A percentile compares a stretch with the other conserved stretches of the same genome.
These are phyloP conservation scores for Xiphophorus birchmanni DNA, from an alignment of 2,797 vertebrate genomes.

Conservation along the genomic window DNA sequence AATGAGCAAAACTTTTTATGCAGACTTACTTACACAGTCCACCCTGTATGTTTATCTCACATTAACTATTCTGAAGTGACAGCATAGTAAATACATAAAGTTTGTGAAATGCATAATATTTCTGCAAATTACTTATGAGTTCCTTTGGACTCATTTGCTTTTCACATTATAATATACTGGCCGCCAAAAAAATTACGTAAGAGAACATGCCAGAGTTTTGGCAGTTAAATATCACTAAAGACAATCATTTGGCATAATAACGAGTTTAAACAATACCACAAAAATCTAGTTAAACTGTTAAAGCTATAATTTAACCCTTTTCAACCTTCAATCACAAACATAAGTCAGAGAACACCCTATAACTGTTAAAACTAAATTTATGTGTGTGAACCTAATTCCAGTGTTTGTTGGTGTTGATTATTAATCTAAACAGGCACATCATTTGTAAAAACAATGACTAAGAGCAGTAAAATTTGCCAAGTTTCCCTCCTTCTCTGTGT, in stretches of 20 bases:
- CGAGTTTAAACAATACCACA: not conserved
- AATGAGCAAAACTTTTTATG: not conserved
- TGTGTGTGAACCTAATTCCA: constrained; percentile 9
- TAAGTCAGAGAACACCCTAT: not conserved
- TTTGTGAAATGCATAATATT: not conserved
- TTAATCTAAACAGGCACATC: constrained; percentile 30
- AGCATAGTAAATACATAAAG: not conserved
- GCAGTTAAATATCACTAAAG: not conserved
- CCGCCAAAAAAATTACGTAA: not conserved
- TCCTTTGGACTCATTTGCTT: not conserved
- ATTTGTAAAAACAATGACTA: constrained; percentile 37
- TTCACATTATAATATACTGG: not conserved
- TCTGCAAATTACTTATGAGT: not conserved
- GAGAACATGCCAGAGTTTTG: not conserved
- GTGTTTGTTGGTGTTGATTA: constrained; percentile 28
- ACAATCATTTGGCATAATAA: not conserved
- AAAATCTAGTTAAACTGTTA: not conserved
- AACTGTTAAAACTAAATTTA: not conserved
- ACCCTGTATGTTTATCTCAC: not conserved
- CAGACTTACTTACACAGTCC: not conserved
- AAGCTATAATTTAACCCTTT: constrained; percentile 1
- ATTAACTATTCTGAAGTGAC: not conserved
- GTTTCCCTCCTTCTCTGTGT: constrained; percentile 13
- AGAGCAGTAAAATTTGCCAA: constrained; percentile 18
- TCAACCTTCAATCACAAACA: not conserved